Evolutionary conservation across 1,140 invertebrate species (phyloP), one percentile per base, ranked within the genome.

Genomic region (Apocrypta bakeri): DNA sequence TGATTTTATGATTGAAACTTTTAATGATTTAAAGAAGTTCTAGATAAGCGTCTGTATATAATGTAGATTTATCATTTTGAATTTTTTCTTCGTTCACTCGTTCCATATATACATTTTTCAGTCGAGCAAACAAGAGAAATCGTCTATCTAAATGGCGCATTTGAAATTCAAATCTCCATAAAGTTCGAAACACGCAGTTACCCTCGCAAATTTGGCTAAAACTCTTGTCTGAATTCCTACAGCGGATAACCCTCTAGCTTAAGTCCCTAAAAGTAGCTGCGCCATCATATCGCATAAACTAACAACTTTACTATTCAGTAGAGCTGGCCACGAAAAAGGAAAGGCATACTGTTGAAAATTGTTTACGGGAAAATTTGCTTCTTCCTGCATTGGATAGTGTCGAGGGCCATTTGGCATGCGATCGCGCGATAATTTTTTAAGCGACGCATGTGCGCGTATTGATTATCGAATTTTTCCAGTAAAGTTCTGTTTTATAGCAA

Each of bases 111-210:
- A 42, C 25, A 69, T 69, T 78, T 27, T 40, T 69, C 64, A 17
- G 2, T 68, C 40, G 64, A 40, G 25, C 76, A 69, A 69, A 68
- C 25, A 48, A 21, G 77, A 79, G 71, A 71, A 79, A 71, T 71
- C 8, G 27, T 56, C 42, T 7, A 21, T 14, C 25, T 14, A 9
- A 69, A 69, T 29, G n/a, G 33, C 64, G 2, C 31, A 80, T 80
- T 73, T 80, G 69, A 80, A 80, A 73, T 37, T 80, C 42, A 80
- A 80, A 80, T 64, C 6, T 56, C n/a, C 48, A 73, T 80, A 80
- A 73, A 80, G 37, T 80, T 63, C 24, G 21, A 42, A 64, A 29
- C 48, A 17, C 31, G 48, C 56, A 80, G 61, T 37, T 37, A 33
- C 68, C 48, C 21, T 11, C 48, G 4, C 6, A n/a, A 73, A 79